Evolutionary conservation across 2,888 invertebrate genomes (phyloP).

Genomic region (Hydriomena furcata): DNA sequence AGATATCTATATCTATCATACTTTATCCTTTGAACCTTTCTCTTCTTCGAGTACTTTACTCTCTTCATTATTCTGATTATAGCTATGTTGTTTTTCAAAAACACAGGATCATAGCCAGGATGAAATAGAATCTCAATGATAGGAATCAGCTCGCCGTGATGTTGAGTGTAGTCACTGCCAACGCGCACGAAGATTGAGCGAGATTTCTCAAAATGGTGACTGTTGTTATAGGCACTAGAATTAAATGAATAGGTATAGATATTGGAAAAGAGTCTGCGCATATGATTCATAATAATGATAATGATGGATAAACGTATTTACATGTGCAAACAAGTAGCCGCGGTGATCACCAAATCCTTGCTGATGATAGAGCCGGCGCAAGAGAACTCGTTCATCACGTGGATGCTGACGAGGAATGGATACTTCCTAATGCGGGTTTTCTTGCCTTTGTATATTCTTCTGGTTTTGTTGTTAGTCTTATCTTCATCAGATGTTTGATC

Average conservation of each 20-base stretch:
- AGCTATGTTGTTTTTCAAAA: constrained; percentile 48
- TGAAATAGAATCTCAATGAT: constrained; percentile 43
- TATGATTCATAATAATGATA: neutral
- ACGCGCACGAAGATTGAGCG: constrained; percentile 41
- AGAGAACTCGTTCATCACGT: constrained; percentile 38
- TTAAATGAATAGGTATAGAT: neutral
- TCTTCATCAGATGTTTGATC: constrained; percentile 19
- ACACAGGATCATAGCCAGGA: constrained; percentile 42
- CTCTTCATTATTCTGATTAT: constrained; percentile 39
- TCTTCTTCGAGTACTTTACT: constrained; percentile 29
- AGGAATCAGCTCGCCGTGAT: constrained; percentile 41
- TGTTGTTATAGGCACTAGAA: constrained; percentile 42
- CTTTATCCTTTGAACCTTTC: constrained; percentile 43
- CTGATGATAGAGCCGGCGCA: constrained; percentile 52
- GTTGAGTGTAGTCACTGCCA: constrained; percentile 43
- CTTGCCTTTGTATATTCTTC: constrained; percentile 42
- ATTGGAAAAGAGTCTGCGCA: no score
- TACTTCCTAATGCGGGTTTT: constrained; percentile 34
- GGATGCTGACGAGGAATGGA: constrained; percentile 50
- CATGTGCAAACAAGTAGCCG: constrained; percentile 54
- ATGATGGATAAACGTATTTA: constrained; percentile 32
- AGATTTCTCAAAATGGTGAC: constrained; percentile 26
- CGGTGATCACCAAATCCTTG: constrained; percentile 47
- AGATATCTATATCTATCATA: constrained; percentile 32
- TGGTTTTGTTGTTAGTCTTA: constrained; percentile 14